These are phyloP conservation scores for Ahaetulla prasina DNA, from an alignment of 2,113 vertebrate species.

Conservation along the genomic window DNA sequence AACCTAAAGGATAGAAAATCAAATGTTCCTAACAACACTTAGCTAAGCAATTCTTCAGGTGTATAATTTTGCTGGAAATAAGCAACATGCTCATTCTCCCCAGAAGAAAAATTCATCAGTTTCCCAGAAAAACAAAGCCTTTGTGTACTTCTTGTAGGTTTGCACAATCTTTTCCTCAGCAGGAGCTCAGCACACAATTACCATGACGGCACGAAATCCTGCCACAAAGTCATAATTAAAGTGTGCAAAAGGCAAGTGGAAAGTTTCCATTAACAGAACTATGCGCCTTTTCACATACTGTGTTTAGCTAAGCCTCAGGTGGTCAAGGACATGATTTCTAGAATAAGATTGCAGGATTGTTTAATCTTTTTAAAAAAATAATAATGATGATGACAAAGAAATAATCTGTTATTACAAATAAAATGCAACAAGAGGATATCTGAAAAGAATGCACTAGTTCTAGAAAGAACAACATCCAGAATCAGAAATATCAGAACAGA, in stretches of 20 bases:
- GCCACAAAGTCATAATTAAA: slow-evolving; percentile 18
- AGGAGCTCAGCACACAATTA: slow-evolving; percentile 2
- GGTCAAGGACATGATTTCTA: neutral
- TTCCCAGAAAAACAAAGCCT: neutral
- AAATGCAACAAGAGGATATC: neutral
- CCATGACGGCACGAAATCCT: neutral
- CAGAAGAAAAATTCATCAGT: neutral
- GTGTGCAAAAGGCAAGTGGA: slow-evolving; percentile 9
- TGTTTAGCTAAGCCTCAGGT: neutral
- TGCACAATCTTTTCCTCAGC: slow-evolving; percentile 8
- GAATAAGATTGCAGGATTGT: neutral
- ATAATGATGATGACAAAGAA: neutral
- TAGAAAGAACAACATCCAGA: neutral
- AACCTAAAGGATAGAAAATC: neutral
- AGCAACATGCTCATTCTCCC: neutral
- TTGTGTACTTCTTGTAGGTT: neutral
- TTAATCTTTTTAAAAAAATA: neutral
- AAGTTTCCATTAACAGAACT: slow-evolving; percentile 10
- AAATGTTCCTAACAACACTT: neutral
- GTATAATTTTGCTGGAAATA: neutral
- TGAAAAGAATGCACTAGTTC: neutral
- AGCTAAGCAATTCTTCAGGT: neutral
- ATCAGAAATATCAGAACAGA: neutral
- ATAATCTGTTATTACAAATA: neutral
- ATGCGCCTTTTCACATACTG: neutral